Evolutionary conservation across 2,113 vertebrate genomes (phyloP).

Genomic region (Butorides virescens): DNA sequence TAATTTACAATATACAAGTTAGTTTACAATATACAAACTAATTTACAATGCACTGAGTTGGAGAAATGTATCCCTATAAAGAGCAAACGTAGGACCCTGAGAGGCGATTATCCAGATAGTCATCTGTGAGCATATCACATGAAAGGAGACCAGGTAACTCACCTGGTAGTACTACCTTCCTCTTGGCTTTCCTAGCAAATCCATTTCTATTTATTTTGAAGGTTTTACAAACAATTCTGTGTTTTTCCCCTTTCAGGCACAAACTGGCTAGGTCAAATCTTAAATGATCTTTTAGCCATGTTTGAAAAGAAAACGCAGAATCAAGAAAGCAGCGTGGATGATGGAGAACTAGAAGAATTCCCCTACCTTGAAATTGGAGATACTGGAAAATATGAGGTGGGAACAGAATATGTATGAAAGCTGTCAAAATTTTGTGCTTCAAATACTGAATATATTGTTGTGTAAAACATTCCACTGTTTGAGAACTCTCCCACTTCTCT

Average conservation of each 20-base stretch:
- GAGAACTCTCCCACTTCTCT: not conserved
- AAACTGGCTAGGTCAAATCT: slow-evolving; percentile 40
- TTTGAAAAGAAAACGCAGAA: not conserved
- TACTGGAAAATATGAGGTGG: slow-evolving; percentile 7
- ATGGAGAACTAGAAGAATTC: not conserved
- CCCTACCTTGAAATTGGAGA: not conserved
- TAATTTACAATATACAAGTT: not conserved
- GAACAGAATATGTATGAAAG: not conserved
- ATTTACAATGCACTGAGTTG: not conserved
- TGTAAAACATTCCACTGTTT: not conserved
- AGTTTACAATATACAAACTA: not conserved
- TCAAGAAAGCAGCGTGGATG: not conserved
- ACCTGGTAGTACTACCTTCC: not conserved
- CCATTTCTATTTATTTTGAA: not conserved
- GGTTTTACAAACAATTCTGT: not conserved
- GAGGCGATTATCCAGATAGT: not conserved
- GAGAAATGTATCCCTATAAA: not conserved
- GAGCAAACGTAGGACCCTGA: not conserved
- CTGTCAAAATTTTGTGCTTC: not conserved
- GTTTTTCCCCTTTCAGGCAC: slow-evolving; percentile 1
- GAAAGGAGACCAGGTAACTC: not conserved
- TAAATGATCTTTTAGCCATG: not conserved
- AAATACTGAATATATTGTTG: not conserved
- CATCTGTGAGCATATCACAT: not conserved
- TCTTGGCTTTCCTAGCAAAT: not conserved